phyloP scores from a whole-genome alignment of 2,797 vertebrate genomes.

The Tachyglossus aculeatus region DNA sequence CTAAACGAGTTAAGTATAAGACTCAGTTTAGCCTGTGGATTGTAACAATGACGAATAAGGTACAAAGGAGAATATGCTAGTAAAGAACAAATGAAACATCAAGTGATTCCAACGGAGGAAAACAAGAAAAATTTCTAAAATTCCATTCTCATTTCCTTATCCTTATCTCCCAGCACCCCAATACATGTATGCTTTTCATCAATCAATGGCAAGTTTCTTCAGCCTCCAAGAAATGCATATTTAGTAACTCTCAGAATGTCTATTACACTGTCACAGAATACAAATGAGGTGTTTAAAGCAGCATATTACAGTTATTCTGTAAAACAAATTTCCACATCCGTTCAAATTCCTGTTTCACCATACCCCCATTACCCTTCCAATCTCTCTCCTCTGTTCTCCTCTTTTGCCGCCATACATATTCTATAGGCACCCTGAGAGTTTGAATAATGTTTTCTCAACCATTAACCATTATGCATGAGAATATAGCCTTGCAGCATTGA shows the following conservation, averaged over 20 bases:
- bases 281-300: conserved; percentile 44
- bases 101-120: neutral
- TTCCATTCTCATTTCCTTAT: neutral
- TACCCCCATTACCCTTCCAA: neutral
- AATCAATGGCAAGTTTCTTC: conserved; percentile 42
- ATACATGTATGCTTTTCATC: conserved; percentile 6
- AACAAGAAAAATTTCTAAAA: neutral
- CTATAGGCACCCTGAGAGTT: conserved; percentile 10
- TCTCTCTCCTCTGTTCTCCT: neutral
- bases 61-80: neutral
- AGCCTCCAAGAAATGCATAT: conserved; percentile 38
- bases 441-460: conserved; percentile 69
- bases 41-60: neutral
- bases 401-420: neutral
- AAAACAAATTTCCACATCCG: conserved; percentile 35
- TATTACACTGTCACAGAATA: conserved; percentile 51
- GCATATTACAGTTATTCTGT: conserved; percentile 42
- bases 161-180: neutral
- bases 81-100: neutral
- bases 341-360: conserved; percentile 28
- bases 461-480: conserved; percentile 77
- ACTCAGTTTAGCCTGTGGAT: neutral
- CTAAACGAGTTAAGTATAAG: too few species aligned
- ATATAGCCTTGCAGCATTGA: conserved; percentile 72
- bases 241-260: conserved; percentile 51